Base-by-base conservation (phyloP, 1,140 invertebrate genomes). In the Drosophila albomicans region DNA sequence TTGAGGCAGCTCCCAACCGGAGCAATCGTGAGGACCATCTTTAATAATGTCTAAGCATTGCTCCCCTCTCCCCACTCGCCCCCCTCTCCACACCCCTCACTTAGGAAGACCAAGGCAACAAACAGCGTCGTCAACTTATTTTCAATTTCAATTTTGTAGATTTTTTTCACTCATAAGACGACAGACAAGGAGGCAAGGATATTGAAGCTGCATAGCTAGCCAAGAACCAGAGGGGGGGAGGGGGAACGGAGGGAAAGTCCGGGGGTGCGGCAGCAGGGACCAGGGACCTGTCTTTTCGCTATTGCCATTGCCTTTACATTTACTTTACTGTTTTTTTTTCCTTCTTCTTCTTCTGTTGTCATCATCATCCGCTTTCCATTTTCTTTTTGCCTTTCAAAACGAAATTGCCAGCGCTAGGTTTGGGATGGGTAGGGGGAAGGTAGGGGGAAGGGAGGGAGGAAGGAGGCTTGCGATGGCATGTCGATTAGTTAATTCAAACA, bases 81-180 rank as follows among this genome's bases (percentile, higher is more conserved):
- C 8, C 8, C 30, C 20, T 11, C 41, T 8, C 3, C 61, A 7
- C 3, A 8, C 38, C n/a, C 3, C 43, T 8, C 20, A 48, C 45
- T 35, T 28, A 20, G 5, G 16, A 20, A 16, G 46, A 51, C 49
- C 65, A 38, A 51, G 52, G 73, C 43, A 81, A 54, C 78, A 85
- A 85, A 85, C 78, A 85, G 78, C 85, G 71, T 81, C 84, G 81
- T 89, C 85, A 89, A 85, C 85, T 89, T 89, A 85, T 89, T 89
- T 87, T 89, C 85, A 89, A 89, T 89, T 90, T 89, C 81, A 86
- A 90, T 91, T 90, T 90, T 87, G 76, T 82, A 88, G 80, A 88
- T 88, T 89, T 84, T 84, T 89, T 87, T 88, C 73, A 87, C 80
- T 87, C 77, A 88, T 79, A 87, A 82, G 79, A 82, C 72, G 76